Evolutionary conservation across 2,797 vertebrate genomes (phyloP).

Genomic region (Eospalax fontanierii): DNA sequence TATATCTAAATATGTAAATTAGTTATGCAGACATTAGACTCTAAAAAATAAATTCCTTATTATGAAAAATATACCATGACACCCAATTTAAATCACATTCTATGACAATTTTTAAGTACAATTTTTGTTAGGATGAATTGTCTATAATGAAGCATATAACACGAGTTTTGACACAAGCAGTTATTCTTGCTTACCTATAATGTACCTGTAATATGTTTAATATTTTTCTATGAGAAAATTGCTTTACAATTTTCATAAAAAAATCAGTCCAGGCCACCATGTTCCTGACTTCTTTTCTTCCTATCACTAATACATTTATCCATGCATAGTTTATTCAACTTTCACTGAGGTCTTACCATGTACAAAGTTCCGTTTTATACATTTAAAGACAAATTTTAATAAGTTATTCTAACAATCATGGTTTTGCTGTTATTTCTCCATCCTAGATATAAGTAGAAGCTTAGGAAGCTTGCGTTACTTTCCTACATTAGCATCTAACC

Average conservation of each 20-base stretch:
- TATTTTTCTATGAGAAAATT: conserved; percentile 46
- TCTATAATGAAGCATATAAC: conserved; percentile 63
- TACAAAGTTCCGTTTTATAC: background rate
- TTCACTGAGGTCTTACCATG: background rate
- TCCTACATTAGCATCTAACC: background rate
- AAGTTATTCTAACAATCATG: conserved; percentile 29
- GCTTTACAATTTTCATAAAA: conserved; percentile 13
- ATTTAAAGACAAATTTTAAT: conserved; percentile 21
- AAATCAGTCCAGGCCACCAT: background rate
- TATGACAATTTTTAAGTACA: conserved; percentile 71
- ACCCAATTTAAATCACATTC: conserved; percentile 77
- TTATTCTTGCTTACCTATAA: background rate
- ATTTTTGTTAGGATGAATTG: conserved; percentile 69
- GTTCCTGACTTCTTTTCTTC: conserved; percentile 32
- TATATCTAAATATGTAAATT: conserved; percentile 81
- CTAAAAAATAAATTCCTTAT: conserved; percentile 73
- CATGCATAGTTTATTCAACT: background rate
- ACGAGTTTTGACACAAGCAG: conserved; percentile 68
- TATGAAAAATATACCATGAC: conserved; percentile 70
- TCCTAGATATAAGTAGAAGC: conserved; percentile 18
- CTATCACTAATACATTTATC: conserved; percentile 20
- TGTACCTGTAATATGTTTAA: background rate
- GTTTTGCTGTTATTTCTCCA: conserved; percentile 1
- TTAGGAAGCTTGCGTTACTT: conserved; percentile 2
- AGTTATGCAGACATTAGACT: conserved; percentile 31